These are phyloP conservation scores for Lucifuga dentata DNA, from an alignment of 2,113 vertebrate genomes.

Conservation along the genomic window DNA sequence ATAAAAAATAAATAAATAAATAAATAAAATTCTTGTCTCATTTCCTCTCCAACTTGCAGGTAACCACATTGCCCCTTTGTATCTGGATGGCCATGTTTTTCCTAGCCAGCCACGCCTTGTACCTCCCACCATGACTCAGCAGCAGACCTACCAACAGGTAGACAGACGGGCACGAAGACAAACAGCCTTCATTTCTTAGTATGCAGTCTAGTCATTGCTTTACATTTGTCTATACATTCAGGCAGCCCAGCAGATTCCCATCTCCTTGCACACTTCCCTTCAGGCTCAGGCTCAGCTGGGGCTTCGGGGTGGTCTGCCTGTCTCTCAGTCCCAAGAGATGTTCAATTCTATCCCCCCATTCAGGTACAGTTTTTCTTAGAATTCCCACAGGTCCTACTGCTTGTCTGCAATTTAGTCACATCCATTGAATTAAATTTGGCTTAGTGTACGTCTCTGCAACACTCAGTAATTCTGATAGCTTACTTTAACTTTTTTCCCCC, in stretches of 20 bases:
- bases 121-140: conserved; percentile 94
- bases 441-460: too few relatives aligned
- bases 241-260: conserved; percentile 98
- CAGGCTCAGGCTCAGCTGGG: conserved; percentile 97
- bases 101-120: conserved; percentile 95
- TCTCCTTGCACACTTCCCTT: conserved; percentile 96
- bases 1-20: too few relatives aligned
- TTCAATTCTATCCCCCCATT: conserved; percentile 96
- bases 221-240: conserved; percentile 58
- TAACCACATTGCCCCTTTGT: conserved; percentile 94
- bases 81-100: conserved; percentile 96
- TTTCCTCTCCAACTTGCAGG: conserved; percentile 77
- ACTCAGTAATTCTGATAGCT: conserved; percentile 2
- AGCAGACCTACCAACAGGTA: conserved; percentile 98
- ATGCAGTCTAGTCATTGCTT: conserved; percentile 3
- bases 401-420: neutral
- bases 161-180: neutral
- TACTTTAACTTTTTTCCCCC: neutral
- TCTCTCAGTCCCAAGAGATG: conserved; percentile 98
- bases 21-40: too few relatives aligned
- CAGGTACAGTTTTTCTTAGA: conserved; percentile 80
- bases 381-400: neutral
- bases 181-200: neutral
- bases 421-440: too few relatives aligned
- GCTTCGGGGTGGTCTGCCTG: conserved; percentile 92